Conservation (phyloP, 2,797 vertebrate species). For the Coreius guichenoti region DNA sequence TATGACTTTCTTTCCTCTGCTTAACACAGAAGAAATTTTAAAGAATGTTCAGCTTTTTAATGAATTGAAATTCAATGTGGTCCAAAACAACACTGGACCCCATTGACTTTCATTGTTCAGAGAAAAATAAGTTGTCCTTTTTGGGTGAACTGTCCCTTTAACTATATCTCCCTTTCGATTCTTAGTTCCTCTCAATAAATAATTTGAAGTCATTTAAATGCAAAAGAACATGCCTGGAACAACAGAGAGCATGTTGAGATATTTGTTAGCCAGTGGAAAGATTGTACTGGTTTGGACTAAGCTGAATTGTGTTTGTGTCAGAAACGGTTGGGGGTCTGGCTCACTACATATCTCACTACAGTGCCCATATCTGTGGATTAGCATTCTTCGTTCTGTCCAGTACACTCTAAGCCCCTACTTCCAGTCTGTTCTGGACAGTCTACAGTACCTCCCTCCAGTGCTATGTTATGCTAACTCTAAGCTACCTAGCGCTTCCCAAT, state of each 20-base stretch:
- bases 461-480: conserved; percentile 18
- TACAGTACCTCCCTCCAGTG: background rate
- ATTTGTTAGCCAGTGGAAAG: background rate
- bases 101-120: background rate
- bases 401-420: background rate
- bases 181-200: background rate
- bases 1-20: background rate
- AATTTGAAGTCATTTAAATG: background rate
- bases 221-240: conserved; percentile 2
- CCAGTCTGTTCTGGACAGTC: conserved; percentile 14
- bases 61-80: background rate
- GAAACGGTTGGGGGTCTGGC: conserved; percentile 1
- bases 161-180: background rate
- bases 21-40: background rate
- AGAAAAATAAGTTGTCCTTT: background rate
- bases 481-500: background rate
- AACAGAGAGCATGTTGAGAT: conserved; percentile 10
- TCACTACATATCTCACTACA: too few relatives aligned
- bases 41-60: background rate
- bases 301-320: background rate
- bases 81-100: background rate
- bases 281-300: background rate
- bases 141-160: background rate
- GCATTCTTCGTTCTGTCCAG: conserved; percentile 14
- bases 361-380: conserved; percentile 24